phyloP scores from a whole-genome alignment of 2,797 vertebrate species.

The Gambusia yucatana region DNA sequence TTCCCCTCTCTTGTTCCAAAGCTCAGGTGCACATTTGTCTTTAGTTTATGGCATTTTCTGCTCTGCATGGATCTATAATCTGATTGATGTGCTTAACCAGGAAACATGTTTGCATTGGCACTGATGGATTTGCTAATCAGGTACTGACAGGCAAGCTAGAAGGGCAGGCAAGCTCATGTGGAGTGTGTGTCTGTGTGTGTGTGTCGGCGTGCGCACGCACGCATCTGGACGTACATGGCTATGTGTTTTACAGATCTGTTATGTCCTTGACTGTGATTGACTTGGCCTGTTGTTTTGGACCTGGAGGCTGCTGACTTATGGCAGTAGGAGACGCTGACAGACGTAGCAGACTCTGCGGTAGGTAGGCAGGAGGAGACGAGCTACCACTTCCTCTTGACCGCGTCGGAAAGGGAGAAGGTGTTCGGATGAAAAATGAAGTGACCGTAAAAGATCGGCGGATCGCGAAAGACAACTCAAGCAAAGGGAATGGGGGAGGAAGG shows the following conservation, averaged over 20 bases:
- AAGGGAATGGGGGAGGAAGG: slow-evolving; percentile 10
- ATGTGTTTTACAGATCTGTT: slow-evolving; percentile 58
- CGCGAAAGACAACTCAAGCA: slow-evolving; percentile 15
- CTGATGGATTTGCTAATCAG: slow-evolving; percentile 55
- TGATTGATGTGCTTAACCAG: slow-evolving; percentile 50
- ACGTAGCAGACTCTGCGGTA: slow-evolving; percentile 66
- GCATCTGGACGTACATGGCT: slow-evolving; percentile 32
- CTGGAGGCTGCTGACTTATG: slow-evolving; percentile 52
- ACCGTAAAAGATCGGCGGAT: slow-evolving; percentile 9
- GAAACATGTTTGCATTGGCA: slow-evolving; percentile 69
- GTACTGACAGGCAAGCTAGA: slow-evolving; percentile 58
- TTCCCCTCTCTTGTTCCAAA: background rate
- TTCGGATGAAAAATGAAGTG: slow-evolving; percentile 66
- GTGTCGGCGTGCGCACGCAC: background rate
- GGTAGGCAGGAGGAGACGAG: slow-evolving; percentile 57
- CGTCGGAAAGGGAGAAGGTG: slow-evolving; percentile 53
- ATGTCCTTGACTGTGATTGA: slow-evolving; percentile 56
- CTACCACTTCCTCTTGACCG: slow-evolving; percentile 50
- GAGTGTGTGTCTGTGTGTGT: background rate
- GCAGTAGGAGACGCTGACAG: slow-evolving; percentile 63
- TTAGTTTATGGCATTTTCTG: slow-evolving; percentile 28
- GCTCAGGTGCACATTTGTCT: slow-evolving; percentile 50
- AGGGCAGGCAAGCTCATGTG: slow-evolving; percentile 16
- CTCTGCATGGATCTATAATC: slow-evolving; percentile 30
- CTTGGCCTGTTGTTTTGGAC: slow-evolving; percentile 44